These are phyloP conservation scores for Drosophila sp. DNA, from an alignment of 1,140 invertebrate genomes.

Conservation along the genomic window DNA sequence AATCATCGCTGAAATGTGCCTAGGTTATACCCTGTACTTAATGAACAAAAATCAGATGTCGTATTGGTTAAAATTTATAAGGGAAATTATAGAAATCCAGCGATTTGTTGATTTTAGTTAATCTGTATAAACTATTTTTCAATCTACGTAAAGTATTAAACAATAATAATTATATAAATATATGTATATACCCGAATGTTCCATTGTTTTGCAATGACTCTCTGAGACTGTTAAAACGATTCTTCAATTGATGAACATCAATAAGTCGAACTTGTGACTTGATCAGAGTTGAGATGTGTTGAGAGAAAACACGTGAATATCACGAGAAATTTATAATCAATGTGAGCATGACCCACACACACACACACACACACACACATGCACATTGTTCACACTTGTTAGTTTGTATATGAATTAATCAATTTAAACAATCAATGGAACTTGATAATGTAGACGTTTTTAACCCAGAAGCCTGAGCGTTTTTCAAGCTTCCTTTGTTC, in stretches of 20 bases:
- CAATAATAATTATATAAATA: too few relatives aligned
- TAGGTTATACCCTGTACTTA: background rate
- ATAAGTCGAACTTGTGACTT: background rate
- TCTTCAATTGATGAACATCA: constrained; percentile 8
- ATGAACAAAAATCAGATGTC: background rate
- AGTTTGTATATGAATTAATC: background rate
- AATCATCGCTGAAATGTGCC: too few relatives aligned
- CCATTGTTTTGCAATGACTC: background rate
- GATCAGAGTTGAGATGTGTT: background rate
- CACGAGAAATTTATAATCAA: constrained; percentile 19
- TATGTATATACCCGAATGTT: too few relatives aligned
- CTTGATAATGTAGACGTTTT: constrained; percentile 1
- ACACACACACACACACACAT: background rate
- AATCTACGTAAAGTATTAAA: too few relatives aligned
- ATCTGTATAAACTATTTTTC: too few relatives aligned
- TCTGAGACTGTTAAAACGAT: background rate
- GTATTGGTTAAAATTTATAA: too few relatives aligned
- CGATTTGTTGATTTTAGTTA: too few relatives aligned
- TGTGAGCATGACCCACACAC: constrained; percentile 3
- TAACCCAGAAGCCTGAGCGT: background rate
- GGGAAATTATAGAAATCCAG: too few relatives aligned
- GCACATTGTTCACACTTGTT: background rate
- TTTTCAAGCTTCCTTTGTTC: constrained; percentile 5
- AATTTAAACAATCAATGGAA: background rate
- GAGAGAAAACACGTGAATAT: constrained; percentile 10